phyloP scores from a whole-genome alignment of 2,888 invertebrate genomes.

The Nomada fucata region DNA sequence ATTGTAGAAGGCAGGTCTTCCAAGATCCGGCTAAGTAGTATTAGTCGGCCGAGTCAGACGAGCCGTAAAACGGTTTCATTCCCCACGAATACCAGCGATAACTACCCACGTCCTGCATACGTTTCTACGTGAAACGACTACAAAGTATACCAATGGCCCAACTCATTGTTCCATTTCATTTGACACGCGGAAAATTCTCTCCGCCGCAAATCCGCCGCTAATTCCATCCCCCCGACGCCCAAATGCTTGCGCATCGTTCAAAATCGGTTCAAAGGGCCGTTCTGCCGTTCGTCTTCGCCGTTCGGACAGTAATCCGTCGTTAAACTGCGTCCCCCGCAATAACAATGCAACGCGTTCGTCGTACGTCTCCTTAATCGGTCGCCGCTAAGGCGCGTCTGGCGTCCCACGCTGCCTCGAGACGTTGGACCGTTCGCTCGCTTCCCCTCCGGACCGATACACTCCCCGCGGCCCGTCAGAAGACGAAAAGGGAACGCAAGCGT shows the following conservation, averaged over 20 bases:
- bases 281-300: not conserved
- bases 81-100: not conserved
- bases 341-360: not conserved
- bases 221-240: not conserved
- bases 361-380: not conserved
- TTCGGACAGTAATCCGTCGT: not conserved
- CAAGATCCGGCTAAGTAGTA: not conserved
- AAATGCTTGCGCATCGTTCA: not conserved
- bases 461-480: constrained; percentile 25
- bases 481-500: constrained; percentile 52
- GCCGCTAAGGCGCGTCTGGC: not conserved
- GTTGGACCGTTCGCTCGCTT: not conserved
- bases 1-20: not conserved
- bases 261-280: not conserved
- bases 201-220: not conserved
- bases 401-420: not conserved
- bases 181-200: not conserved
- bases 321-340: not conserved
- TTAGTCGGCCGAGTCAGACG: not conserved
- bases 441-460: constrained; percentile 3
- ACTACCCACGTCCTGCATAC: too few species aligned
- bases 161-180: not conserved
- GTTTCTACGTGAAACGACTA: too few species aligned
- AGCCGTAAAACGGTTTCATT: not conserved
- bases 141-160: not conserved